Evolutionary conservation across 2,888 invertebrate genomes (phyloP), one percentile per base, ranked within the genome.

Genomic region (Carcina quercana): DNA sequence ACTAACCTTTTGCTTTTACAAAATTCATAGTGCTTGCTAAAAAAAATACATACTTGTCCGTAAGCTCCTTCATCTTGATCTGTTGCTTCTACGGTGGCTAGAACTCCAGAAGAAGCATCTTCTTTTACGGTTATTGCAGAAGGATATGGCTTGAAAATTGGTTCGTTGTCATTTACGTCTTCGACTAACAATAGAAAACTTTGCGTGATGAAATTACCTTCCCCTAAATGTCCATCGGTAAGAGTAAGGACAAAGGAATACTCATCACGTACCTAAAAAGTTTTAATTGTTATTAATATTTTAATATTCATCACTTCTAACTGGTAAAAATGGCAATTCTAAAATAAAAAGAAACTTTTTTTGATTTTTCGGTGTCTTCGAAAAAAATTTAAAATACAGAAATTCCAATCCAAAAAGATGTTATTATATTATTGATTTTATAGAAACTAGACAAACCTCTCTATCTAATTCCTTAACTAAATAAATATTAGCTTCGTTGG

Each of bases 1-100:
- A n/a, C n/a, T n/a, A n/a, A n/a, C n/a, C n/a, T n/a, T n/a, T n/a
- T n/a, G n/a, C n/a, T n/a, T n/a, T n/a, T n/a, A n/a, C n/a, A n/a
- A n/a, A n/a, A n/a, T n/a, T n/a, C n/a, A n/a, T n/a, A n/a, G n/a
- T n/a, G n/a, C n/a, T n/a, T n/a, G n/a, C n/a, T n/a, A n/a, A 17
- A 17, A 12, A 15, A 13, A 13, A 13, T 25, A 20, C 11, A 14
- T 72, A 88, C 93, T 86, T 96, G 96, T 24, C 96, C 96, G 56
- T 95, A 96, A 21, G 95, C 92, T 27, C 96, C 96, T 76, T 95
- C 94, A 61, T 96, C 96, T 30, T 90, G 88, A 68, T 96, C 96
- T 3, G 90, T 92, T 7, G 96, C 96, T 76, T 95, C 94, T 14
- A 96, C 87, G 1, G 92, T 91, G 8, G 91, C 86, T 27, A 96